Base-by-base conservation (phyloP, 2,888 invertebrate species). In the Pteria penguin region DNA sequence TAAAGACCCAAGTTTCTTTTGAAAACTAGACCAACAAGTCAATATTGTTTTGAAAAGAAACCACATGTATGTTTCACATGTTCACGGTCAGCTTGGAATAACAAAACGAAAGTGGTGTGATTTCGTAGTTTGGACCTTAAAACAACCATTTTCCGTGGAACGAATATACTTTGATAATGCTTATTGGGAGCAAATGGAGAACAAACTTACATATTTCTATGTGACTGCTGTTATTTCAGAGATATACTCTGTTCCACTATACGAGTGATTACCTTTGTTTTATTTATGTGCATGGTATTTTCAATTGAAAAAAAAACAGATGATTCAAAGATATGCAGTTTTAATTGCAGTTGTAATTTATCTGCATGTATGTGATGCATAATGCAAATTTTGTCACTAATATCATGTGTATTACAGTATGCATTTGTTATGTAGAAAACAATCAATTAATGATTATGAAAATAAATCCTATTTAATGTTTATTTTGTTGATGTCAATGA, bases 51-150 rank as follows among this genome's bases (percentile, higher is more conserved):
- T 66, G 36, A 52, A 66, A 24, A 11, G 31, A 22, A 66, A 26
- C 27, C 66, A 66, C 52, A 11, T 26, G n/a, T 66, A 66, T 45
- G 36, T 52, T 45, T 66, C 26, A 26, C 45, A 66, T 24, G 52
- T 66, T 2, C 66, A 45, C 8, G 52, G 66, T n/a, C 66, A 66
- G n/a, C 4, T 66, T 27, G 66, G 52, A 36, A 45, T 66, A 5
- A 4, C 63, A 33, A 18, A 26, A 18, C 2, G 33, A n/a, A 5
- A 4, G n/a, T 63, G 63, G 31, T 63, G 33, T 63, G 63, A 3
- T 22, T 62, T 62, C 31, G 62, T 62, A 14, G 62, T 4, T 26
- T 62, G 62, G 62, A 62, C 62, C 26, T 31, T 26, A 18, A 62
- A 29, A 18, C 18, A 22, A 14, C 11, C 24, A 22, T 18, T 29